These are phyloP conservation scores for Aurelia aurita complex sp. Pacific DNA, from an alignment of 30 jellyfish, hydroid and myxozoan genomes.

Conservation along the genomic window DNA sequence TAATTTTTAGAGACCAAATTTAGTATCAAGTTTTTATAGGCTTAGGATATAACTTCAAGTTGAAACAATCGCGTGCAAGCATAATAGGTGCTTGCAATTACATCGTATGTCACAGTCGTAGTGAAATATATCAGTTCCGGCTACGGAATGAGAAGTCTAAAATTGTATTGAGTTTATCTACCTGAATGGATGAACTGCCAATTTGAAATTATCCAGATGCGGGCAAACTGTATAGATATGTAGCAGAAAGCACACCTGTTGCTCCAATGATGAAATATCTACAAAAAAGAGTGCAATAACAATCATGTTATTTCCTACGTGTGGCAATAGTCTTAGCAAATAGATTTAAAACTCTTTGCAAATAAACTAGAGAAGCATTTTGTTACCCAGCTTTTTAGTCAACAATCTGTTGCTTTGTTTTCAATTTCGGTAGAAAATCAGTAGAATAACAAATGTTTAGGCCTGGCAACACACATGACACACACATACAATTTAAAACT, in stretches of 20 bases:
- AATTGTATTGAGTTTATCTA: background rate
- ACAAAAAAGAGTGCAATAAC: constrained; percentile 15
- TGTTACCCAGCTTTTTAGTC: background rate
- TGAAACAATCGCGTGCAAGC: too few species aligned
- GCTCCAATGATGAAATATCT: constrained; percentile 91
- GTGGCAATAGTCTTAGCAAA: background rate
- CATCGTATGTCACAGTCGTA: too few species aligned
- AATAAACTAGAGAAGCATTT: too few species aligned
- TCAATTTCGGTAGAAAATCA: background rate
- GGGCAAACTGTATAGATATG: constrained; percentile 93
- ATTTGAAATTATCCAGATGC: constrained; percentile 19
- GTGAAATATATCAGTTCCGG: background rate
- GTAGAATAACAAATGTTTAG: too few species aligned
- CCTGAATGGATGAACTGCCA: background rate
- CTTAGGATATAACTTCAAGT: too few species aligned
- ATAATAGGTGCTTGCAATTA: too few species aligned
- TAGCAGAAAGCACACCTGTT: constrained; percentile 87
- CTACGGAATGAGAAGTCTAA: background rate
- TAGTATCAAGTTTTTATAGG: too few species aligned
- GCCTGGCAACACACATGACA: too few species aligned
- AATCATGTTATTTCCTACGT: background rate
- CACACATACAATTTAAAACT: too few species aligned
- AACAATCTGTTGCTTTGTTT: background rate
- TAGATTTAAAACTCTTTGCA: too few species aligned
- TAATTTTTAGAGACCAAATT: too few species aligned